Evolutionary conservation across 2,113 vertebrate species (phyloP).

Genomic region (Bungarus multicinctus): DNA sequence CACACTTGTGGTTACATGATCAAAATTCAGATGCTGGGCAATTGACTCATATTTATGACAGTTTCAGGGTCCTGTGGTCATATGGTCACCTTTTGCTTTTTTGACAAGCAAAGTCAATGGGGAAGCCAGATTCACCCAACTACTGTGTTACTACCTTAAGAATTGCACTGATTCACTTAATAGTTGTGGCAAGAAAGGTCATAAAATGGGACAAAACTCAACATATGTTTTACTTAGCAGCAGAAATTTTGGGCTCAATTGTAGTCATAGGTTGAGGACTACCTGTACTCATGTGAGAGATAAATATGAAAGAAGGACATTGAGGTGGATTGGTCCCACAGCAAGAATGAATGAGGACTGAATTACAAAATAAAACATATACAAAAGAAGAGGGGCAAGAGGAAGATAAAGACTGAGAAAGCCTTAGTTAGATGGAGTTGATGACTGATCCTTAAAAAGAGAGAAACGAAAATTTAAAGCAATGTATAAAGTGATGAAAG

Average conservation of each 20-base stretch:
- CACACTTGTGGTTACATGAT: neutral
- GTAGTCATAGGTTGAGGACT: neutral
- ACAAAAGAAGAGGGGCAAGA: neutral
- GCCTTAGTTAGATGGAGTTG: neutral
- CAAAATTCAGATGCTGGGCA: neutral
- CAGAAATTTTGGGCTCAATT: neutral
- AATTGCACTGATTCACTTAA: neutral
- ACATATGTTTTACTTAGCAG: neutral
- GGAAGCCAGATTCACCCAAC: neutral
- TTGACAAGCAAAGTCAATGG: neutral
- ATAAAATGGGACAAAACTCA: neutral
- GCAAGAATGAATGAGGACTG: neutral
- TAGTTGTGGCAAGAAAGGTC: neutral
- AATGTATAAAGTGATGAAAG: neutral
- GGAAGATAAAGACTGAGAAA: neutral
- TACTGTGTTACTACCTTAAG: neutral
- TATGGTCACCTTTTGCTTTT: neutral
- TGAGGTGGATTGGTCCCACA: neutral
- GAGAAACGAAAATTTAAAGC: neutral
- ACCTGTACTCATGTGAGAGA: neutral
- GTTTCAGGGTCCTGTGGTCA: neutral
- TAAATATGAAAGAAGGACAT: neutral
- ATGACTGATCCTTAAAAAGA: neutral
- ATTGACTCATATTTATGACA: neutral
- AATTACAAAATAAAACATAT: neutral